These are phyloP conservation scores for Lagenorhynchus albirostris DNA, from an alignment of 2,113 vertebrate species.

Conservation along the genomic window DNA sequence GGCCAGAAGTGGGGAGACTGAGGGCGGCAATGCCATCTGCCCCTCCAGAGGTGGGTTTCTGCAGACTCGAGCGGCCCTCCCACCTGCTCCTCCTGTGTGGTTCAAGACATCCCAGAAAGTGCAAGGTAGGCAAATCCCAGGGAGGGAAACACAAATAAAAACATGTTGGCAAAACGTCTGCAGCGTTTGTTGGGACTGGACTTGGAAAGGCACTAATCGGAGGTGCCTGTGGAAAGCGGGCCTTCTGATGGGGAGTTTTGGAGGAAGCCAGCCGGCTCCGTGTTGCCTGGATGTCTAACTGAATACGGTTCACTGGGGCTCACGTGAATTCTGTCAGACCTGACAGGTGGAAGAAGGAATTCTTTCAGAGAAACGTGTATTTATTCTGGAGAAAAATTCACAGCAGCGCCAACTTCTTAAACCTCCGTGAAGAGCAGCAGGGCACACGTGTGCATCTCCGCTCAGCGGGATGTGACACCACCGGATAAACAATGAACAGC, in stretches of 20 bases:
- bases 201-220: rapidly evolving
- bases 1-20: rapidly evolving
- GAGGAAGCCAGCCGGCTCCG: rapidly evolving
- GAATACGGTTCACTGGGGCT: background rate
- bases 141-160: background rate
- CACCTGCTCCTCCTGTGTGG: rapidly evolving
- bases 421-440: background rate
- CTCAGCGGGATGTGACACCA: rapidly evolving
- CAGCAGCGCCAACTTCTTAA: background rate
- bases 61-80: background rate
- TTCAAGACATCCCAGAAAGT: rapidly evolving
- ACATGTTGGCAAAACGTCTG: background rate
- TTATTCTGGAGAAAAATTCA: background rate
- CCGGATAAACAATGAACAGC: rapidly evolving
- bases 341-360: background rate
- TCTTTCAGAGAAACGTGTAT: rapidly evolving
- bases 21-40: rapidly evolving
- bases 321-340: rapidly evolving
- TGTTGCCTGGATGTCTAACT: rapidly evolving
- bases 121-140: background rate
- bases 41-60: background rate
- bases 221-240: background rate
- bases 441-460: rapidly evolving
- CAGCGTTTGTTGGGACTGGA: rapidly evolving
- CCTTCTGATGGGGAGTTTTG: background rate